Base-by-base conservation (phyloP, 2,888 invertebrate genomes). In the Microctonus hyperodae region DNA sequence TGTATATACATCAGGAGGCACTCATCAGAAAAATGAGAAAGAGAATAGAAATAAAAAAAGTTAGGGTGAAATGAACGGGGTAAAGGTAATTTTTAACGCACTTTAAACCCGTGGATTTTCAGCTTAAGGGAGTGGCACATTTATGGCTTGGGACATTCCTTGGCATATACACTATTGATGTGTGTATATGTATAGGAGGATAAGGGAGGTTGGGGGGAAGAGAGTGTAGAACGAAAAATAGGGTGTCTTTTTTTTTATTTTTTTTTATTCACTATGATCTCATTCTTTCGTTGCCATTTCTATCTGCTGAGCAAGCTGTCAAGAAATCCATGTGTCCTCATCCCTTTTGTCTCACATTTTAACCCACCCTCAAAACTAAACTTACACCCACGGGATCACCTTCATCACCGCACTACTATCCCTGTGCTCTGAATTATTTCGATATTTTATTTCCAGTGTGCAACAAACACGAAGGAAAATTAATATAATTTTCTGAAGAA, bases 251-350 rank as follows among this genome's bases (percentile, higher is more conserved):
- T 16, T 31, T 40, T 31, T 33, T 40, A 4, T 51, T 58, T 40
- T 22, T 40, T n/a, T 55, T 37, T 13, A n/a, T n/a, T 44, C 44
- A 44, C 44, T 44, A n/a, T 44, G 16, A 7, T 51, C 22, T 20
- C 22, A 16, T 31, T 28, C 48, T 25, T 48, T 44, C n/a, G n/a
- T n/a, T 50, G 31, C 23, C 25, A 28, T 64, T 66, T 53, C 28
- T 55, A 55, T n/a, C 61, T 56, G 61, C 61, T 66, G 61, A 61
- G n/a, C n/a, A n/a, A n/a, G 63, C 64, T 64, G 70, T 68, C 66
- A 65, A 60, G 65, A 65, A 68, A 70, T 64, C 64, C 64, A 61
- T 68, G 56, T 37, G 53, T 63, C 44, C 58, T 56, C 53, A 40
- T 56, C 40, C 33, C 63, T 40, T 62, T 50, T 22, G 53, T 59